Conservation (phyloP, 2,888 invertebrate genomes). For the Caradrina kadenii region DNA sequence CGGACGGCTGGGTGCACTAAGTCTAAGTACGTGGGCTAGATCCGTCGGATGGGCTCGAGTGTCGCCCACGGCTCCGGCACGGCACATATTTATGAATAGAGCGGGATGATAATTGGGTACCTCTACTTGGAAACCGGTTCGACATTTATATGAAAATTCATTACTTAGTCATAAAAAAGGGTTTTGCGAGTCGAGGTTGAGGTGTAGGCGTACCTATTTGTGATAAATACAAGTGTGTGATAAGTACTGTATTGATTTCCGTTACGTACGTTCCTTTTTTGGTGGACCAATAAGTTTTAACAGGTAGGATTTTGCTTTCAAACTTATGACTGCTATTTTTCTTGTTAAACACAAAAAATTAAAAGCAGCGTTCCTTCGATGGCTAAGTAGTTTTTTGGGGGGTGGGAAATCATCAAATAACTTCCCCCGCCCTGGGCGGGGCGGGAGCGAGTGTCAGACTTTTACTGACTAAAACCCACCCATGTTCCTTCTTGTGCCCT, state of each 20-base stretch:
- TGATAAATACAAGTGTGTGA: constrained; percentile 29
- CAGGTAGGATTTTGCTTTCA: neutral
- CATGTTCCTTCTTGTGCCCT: too few species aligned
- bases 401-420: too few species aligned
- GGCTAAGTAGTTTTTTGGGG: too few species aligned
- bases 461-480: too few species aligned
- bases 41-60: constrained; percentile 51
- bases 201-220: constrained; percentile 32
- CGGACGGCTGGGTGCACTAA: constrained; percentile 58
- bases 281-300: neutral
- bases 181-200: constrained; percentile 19
- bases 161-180: constrained; percentile 36
- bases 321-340: neutral
- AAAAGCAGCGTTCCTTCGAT: too few species aligned
- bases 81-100: constrained; percentile 53
- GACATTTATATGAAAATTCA: constrained; percentile 39
- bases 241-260: constrained; percentile 30
- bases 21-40: constrained; percentile 58
- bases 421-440: too few species aligned
- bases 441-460: too few species aligned
- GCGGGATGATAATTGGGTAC: constrained; percentile 53
- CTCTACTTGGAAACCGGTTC: constrained; percentile 41
- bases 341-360: too few species aligned
- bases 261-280: constrained; percentile 26
- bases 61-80: constrained; percentile 55